Evolutionary conservation across 2,797 vertebrate genomes (phyloP), one percentile per base, ranked within the genome.

Genomic region (Sparidentex hasta): DNA sequence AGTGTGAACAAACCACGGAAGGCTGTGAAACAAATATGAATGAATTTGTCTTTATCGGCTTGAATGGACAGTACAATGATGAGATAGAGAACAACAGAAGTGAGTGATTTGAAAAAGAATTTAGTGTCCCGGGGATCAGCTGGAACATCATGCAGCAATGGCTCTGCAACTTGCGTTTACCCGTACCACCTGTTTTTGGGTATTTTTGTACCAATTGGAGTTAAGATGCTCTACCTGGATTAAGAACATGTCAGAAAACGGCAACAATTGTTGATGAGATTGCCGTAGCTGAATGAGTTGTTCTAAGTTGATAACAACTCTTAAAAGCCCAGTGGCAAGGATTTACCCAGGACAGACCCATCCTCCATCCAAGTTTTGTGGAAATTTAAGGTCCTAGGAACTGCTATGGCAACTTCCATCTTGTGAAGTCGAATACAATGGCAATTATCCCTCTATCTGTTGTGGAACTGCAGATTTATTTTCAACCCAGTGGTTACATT

Each of bases 401-500:
- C 14, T 0, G 0, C 23, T 12, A 16, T 9, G 11, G 13, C 47
- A 21, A 52, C 25, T 21, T 76, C 25, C 16, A 14, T 52, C 20
- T 56, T 0, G 3, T 56, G 13, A 46, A 73, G 16, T 71, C 7
- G 3, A 46, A 44, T 23, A 20, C 48, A 80, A 27, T 11, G 29
- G 17, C 17, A 50, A 58, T 43, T 52, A 33, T 48, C 51, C 4
- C 3, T 21, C 11, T 56, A 20, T 64, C 54, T 63, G 43, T 63
- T 25, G 17, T 13, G 57, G 74, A 80, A 68, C 25, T 21, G 20
- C 21, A 43, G 0, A 54, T 69, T 41, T 20, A 57, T 79, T 41
- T 74, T 52, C 25, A 73, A 11, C 38, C 41, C 46, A 55, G 62
- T 41, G 46, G 59, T 29, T 27, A 46, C 46, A 57, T 70, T 25